Evolutionary conservation across 2,888 invertebrate species (phyloP), one percentile per base, ranked within the genome.

Genomic region (Neuroscelio doddi): DNA sequence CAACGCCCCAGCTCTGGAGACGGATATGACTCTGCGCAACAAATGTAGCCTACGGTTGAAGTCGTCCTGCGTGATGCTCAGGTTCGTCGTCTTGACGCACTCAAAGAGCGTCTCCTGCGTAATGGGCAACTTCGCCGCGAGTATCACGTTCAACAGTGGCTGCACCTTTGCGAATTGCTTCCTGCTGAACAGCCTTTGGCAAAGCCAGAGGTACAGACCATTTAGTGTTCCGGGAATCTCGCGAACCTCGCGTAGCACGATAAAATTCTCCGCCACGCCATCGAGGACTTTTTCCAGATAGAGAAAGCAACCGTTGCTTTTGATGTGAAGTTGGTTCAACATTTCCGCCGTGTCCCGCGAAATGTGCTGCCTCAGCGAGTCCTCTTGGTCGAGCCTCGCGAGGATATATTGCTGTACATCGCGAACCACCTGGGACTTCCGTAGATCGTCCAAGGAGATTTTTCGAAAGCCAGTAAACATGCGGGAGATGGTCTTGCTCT

Each of bases 321-420:
- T 98, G 74, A 98, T 97, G 78, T 97, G 92, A 32, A 98, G 87
- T 78, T 97, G 96, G 85, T 98, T 97, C 1, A 98, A 86, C 85
- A 96, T 96, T 70, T 97, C 97, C 0, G 97, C 97, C 0, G 97
- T 97, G 79, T 95, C 94, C 53, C 93, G 87, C 34, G 94, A 95
- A 64, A 97, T 92, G 77, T 97, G 95, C 64, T 95, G 94, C 29
- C 95, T 87, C 5, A 97, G 88, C 21, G 93, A 90, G 14, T 95
- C 95, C 78, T 97, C 97, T 7, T 93, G 92, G 80, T 97, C 97
- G 29, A 98, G 86, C 0, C 97, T 87, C 1, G 93, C 93, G 8
- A 97, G 88, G 59, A 98, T 97, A 80, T 97, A 98, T 77, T 97
- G 92, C 83, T 98, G 97, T 0, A 97, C 96, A 82, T 98, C 98